Base-by-base conservation (phyloP, 2,113 vertebrate genomes). In the Protomyctophum bolini region DNA sequence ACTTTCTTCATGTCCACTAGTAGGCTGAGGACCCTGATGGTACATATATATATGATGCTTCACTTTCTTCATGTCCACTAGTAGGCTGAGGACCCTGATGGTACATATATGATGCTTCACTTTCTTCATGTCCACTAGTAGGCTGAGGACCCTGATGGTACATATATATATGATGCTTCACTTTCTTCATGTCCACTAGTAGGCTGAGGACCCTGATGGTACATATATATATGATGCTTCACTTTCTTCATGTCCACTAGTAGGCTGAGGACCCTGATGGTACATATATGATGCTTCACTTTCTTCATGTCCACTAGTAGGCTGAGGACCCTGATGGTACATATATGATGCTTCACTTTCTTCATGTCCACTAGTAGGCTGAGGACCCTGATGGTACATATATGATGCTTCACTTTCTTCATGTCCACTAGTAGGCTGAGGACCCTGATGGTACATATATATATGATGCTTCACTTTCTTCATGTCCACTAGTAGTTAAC, bases 1-100 rank as follows among this genome's bases (percentile, higher is more conserved):
- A 41, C 33, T 70, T 15, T 47, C 11, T 9, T 10, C 46, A 46
- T 15, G 6, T 58, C 57, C 10, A 10, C 6, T n/a, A n/a, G n/a
- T n/a, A n/a, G n/a, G 98, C 98, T 0, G 98, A 99, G 75, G 97
- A 99, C 68, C 97, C 97, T 0, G 97, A 99, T 8, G 98, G 98
- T 95, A 85, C 92, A 93, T 41, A 41, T 41, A 6, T 41, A n/a
- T n/a, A n/a, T n/a, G 3, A 41, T 41, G 33, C 0, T 41, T 41
- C 33, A 41, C 33, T 70, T 15, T 47, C 11, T 9, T 10, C 46
- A 46, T 15, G 6, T 58, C n/a, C n/a, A n/a, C n/a, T n/a, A n/a
- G n/a, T n/a, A n/a, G 0, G 98, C 98, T 0, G 98, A 99, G 75
- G 97, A 99, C 68, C 97, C 97, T 0, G 97, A 99, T 8, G 98